Evolutionary conservation across 2,888 invertebrate species (phyloP).

Genomic region (Lochmaea crataegi): DNA sequence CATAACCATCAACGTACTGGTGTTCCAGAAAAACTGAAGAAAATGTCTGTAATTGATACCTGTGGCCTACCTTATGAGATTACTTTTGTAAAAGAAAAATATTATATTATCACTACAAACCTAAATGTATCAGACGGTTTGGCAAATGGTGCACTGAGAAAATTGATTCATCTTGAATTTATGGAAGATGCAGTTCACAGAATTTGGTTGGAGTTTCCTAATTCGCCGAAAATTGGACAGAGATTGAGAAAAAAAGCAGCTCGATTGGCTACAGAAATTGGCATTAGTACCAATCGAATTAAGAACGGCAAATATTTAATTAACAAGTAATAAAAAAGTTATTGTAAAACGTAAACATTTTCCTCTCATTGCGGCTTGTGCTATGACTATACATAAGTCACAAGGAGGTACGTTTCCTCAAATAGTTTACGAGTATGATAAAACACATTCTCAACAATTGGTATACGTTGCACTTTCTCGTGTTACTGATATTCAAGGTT

Average conservation of each 20-base stretch:
- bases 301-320: neutral
- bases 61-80: neutral
- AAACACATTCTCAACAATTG: neutral
- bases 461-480: neutral
- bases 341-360: constrained; percentile 1
- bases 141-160: too few species aligned
- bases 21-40: neutral
- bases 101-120: neutral
- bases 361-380: neutral
- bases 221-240: neutral
- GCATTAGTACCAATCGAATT: neutral
- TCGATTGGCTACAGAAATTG: neutral
- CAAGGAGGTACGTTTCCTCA: constrained; percentile 4
- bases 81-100: neutral
- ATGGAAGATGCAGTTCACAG: too few species aligned
- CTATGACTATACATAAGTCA: constrained; percentile 14
- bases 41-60: neutral
- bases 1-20: neutral
- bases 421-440: constrained; percentile 5
- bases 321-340: neutral
- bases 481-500: neutral
- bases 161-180: too few species aligned
- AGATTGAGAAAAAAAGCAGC: neutral
- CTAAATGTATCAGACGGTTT: neutral
- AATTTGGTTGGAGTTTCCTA: neutral